phyloP scores from a whole-genome alignment of 2,113 vertebrate genomes.

The Sylvilagus bachmani region DNA sequence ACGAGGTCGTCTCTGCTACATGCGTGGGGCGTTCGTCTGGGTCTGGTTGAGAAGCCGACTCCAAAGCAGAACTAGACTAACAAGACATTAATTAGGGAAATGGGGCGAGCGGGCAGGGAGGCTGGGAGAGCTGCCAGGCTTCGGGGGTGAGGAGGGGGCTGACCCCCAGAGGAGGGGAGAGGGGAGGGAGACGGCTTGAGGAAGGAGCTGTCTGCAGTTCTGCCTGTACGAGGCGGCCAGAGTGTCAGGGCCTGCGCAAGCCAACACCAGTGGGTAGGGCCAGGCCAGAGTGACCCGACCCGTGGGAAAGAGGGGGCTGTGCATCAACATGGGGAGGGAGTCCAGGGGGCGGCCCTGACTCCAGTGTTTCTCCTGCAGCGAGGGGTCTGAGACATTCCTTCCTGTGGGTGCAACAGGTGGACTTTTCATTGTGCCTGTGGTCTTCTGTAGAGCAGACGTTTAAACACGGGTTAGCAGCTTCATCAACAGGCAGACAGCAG shows the following conservation, averaged over 20 bases:
- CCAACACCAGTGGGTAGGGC: background rate
- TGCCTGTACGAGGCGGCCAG: no score
- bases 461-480: background rate
- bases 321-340: background rate
- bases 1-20: background rate
- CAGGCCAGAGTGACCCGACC: background rate
- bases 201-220: background rate
- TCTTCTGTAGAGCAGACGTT: background rate
- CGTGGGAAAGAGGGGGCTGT: no score
- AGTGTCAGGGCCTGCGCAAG: background rate
- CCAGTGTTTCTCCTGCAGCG: no score
- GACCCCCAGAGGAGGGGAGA: background rate
- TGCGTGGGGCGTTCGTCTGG: background rate
- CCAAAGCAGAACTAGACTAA: background rate
- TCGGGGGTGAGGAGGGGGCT: no score
- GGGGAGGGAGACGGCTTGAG: no score
- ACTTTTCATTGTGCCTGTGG: background rate
- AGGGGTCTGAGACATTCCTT: background rate
- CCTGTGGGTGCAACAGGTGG: background rate
- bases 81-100: background rate
- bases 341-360: background rate
- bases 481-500: background rate
- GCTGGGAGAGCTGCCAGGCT: no score
- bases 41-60: background rate
- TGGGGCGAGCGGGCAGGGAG: background rate